A percentile compares a stretch with the other conserved stretches of the same genome.
These are phyloP conservation scores for Heterotis niloticus DNA, from an alignment of 2,113 vertebrate species.

Conservation along the genomic window DNA sequence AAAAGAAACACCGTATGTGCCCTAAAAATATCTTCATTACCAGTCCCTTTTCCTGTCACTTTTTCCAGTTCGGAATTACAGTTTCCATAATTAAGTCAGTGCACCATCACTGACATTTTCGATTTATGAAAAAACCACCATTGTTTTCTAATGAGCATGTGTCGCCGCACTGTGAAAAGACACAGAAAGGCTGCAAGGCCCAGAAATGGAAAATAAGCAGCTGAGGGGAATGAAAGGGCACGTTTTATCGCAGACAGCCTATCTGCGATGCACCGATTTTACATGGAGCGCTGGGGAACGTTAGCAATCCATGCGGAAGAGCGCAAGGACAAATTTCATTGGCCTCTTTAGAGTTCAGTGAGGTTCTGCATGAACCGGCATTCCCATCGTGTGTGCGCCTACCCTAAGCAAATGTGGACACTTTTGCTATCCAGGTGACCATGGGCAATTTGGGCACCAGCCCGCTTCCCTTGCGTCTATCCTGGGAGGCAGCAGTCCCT, in stretches of 20 bases:
- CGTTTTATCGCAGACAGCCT: too few relatives aligned
- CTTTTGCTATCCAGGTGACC: too few relatives aligned
- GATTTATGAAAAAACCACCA: neutral
- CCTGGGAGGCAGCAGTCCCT: neutral
- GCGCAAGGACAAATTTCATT: too few relatives aligned
- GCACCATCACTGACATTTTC: neutral
- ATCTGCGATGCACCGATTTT: neutral
- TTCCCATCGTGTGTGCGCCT: too few relatives aligned
- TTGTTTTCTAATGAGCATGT: neutral
- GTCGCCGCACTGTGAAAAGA: neutral
- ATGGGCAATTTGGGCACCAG: too few relatives aligned
- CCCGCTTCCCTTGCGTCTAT: neutral
- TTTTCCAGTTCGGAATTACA: neutral
- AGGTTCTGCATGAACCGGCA: too few relatives aligned
- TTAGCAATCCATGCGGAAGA: too few relatives aligned
- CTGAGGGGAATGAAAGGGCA: neutral
- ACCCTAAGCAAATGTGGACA: too few relatives aligned
- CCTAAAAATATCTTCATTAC: neutral
- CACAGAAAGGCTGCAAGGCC: neutral
- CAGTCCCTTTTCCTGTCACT: neutral
- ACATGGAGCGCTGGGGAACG: too few relatives aligned
- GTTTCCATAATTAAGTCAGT: neutral
- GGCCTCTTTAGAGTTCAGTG: too few relatives aligned
- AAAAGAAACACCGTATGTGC: neutral
- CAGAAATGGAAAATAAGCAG: neutral